Conservation (phyloP, 2,888 invertebrate genomes). For the Rhopalosiphum nymphaeae region DNA sequence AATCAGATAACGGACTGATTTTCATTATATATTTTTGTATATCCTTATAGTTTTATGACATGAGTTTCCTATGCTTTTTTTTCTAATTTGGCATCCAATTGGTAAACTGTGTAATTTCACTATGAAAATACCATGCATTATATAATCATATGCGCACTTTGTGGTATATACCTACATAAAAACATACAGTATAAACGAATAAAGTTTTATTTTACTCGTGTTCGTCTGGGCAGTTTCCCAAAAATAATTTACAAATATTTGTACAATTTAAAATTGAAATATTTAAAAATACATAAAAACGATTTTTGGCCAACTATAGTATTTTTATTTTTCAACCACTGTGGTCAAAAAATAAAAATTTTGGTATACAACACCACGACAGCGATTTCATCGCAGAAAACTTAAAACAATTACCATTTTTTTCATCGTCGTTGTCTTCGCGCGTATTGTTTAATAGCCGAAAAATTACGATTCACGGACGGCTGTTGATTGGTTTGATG, state of each 20-base stretch:
- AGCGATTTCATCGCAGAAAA: not conserved
- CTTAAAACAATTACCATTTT: constrained; percentile 23
- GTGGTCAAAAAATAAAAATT: not conserved
- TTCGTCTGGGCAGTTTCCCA: not conserved
- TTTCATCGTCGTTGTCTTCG: not conserved
- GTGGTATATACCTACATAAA: not conserved
- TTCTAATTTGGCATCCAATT: not conserved
- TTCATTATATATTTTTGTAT: not conserved
- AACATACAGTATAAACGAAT: not conserved
- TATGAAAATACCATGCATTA: not conserved
- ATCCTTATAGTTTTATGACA: not conserved
- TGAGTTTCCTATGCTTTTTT: not conserved
- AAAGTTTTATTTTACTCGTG: not conserved
- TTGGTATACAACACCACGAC: not conserved
- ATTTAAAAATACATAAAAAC: not conserved
- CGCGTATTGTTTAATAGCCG: constrained; percentile 38
- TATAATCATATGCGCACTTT: not conserved
- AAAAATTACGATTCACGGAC: constrained; percentile 55
- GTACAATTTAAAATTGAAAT: not conserved
- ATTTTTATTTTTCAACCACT: not conserved
- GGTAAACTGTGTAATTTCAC: not conserved
- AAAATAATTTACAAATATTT: not conserved
- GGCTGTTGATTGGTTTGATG: constrained; percentile 57
- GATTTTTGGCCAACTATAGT: not conserved
- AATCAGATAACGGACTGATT: not conserved